phyloP scores from a whole-genome alignment of 1,140 invertebrate species.

The Oncopodura yosiiana region DNA sequence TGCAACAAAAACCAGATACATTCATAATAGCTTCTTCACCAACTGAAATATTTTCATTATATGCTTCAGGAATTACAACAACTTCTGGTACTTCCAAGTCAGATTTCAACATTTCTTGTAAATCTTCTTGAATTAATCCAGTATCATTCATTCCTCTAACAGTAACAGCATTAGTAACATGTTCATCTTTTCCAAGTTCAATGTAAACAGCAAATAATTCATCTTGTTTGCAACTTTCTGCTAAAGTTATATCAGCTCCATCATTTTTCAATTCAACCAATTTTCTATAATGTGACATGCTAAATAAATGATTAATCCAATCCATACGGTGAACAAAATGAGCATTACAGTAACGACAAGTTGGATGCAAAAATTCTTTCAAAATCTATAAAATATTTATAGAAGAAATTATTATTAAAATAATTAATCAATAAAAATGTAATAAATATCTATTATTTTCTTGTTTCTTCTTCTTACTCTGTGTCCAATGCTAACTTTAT shows the following conservation, averaged over 20 bases:
- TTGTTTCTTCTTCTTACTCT: conserved; percentile 18
- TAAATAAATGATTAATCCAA: conserved; percentile 29
- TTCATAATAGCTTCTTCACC: conserved; percentile 25
- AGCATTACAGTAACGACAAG: conserved; percentile 24
- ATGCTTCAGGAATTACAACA: conserved; percentile 14
- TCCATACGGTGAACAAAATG: conserved; percentile 33
- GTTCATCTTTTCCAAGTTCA: conserved; percentile 23
- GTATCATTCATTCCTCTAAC: conserved; percentile 15
- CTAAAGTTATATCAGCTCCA: conserved; percentile 1
- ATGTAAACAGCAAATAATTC: conserved; percentile 26
- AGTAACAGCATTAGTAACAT: conserved; percentile 15
- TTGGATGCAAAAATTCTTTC: conserved; percentile 35
- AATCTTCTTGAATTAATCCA: conserved; percentile 11
- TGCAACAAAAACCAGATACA: conserved; percentile 26
- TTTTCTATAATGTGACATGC: conserved; percentile 15
- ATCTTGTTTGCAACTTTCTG: conserved; percentile 18
- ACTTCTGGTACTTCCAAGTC: conserved; percentile 15
- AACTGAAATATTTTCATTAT: conserved; percentile 14
- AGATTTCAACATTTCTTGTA: conserved; percentile 21
- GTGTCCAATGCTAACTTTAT: conserved; percentile 31
- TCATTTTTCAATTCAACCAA: conserved; percentile 18
- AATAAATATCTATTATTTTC: background rate
- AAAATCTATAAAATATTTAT: conserved; percentile 21
- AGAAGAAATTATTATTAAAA: background rate
- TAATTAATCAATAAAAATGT: background rate